Base-by-base conservation (phyloP, 2,888 invertebrate genomes). In the Leptinotarsa tumamoca region DNA sequence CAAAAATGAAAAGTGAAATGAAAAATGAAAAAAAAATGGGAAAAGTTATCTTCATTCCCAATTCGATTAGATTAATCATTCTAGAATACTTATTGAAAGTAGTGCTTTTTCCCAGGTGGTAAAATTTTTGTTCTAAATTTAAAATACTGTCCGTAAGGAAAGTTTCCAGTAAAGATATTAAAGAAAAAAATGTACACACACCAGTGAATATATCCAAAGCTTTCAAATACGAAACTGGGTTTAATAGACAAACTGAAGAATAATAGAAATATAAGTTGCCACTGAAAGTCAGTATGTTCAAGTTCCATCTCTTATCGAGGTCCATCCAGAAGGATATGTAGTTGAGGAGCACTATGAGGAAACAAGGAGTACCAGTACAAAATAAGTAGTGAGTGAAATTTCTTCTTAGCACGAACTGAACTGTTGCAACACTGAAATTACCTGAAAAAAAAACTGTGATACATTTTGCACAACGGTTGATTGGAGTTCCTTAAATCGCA, bases 291-390 rank as follows among this genome's bases (percentile, higher is more conserved):
- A 75, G 27, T 3, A 78, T 43, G 67, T 78, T 81, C 18, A 82
- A 56, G 58, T 76, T 76, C 17, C 54, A 71, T 56, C 79, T 75
- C 33, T 79, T 71, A 43, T 80, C 78, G 17, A 74, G 61, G 50
- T 79, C 74, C 27, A 84, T 75, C 83, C 83, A 85, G 68, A 83
- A 78, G 7, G 82, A 76, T 4, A 79, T 54, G 72, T 85, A 85
- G 58, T 80, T 81, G 18, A 85, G 67, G 17, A 81, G 50, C 43
- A 82, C 78, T 70, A 85, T 63, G 27, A 81, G 18, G 63, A 79
- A 50, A 27, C 82, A 82, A 15, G 84, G 84, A n/a, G 79, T n/a
- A 23, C 81, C 79, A 51, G 78, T 78, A 63, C 81, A 82, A 43
- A 82, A 72, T 15, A 86, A 51, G 69, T 83, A 81, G 73, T 82